Conservation (phyloP, 2,113 vertebrate genomes). For the Tragelaphus imberbis region DNA sequence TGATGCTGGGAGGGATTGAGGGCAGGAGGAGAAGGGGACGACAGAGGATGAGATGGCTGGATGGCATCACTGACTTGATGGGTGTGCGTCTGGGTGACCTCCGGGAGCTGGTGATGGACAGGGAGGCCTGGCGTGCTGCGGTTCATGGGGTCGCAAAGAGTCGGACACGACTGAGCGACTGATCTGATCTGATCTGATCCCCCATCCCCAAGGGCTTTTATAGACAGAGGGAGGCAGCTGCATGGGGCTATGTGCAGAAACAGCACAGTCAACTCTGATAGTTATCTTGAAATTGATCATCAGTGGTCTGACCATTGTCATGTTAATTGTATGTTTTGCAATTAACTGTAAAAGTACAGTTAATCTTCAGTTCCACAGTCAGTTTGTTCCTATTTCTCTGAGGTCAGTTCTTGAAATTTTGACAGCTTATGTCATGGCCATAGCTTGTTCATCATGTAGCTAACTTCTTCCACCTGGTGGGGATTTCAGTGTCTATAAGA, state of each 20-base stretch:
- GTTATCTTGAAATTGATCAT: neutral
- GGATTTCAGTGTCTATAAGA: neutral
- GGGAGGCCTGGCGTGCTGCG: fast-evolving
- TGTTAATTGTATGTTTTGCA: neutral
- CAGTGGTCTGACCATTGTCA: neutral
- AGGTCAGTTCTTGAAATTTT: neutral
- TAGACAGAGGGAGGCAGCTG: neutral
- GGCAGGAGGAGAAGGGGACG: too few relatives aligned
- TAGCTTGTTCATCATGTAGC: neutral
- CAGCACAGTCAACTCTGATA: neutral
- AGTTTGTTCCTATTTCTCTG: neutral
- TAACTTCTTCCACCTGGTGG: neutral
- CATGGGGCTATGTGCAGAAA: neutral
- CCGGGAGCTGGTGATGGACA: too few relatives aligned
- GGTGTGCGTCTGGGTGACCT: fast-evolving
- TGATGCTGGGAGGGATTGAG: too few relatives aligned
- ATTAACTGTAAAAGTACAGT: neutral
- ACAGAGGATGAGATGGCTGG: too few relatives aligned
- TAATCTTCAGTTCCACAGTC: neutral
- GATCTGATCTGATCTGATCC: too few relatives aligned
- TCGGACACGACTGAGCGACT: fast-evolving
- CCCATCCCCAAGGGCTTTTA: neutral
- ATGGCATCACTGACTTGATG: fast-evolving
- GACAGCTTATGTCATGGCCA: neutral
- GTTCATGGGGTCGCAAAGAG: too few relatives aligned